Percentiles rank a stretch among this genome's conserved stretches.
These are phyloP conservation scores for Parauchenoglanis ngamensis DNA, from an alignment of 2,797 vertebrate species.

Conservation along the genomic window DNA sequence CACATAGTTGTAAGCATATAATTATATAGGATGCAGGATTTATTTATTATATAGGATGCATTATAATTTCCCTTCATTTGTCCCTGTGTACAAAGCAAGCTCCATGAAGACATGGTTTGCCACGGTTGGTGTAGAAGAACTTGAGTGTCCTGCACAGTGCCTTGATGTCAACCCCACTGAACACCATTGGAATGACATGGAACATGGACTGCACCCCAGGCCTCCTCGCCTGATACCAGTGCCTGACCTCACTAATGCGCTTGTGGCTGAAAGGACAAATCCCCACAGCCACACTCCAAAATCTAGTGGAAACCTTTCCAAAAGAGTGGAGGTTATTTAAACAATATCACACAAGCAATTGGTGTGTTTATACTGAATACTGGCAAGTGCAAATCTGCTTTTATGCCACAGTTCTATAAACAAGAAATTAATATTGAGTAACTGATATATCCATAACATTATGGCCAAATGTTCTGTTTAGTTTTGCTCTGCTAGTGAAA, in stretches of 20 bases:
- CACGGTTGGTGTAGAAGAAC: background rate
- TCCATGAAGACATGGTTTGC: background rate
- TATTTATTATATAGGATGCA: background rate
- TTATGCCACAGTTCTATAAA: background rate
- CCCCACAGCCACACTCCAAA: background rate
- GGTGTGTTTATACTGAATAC: background rate
- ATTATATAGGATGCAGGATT: background rate
- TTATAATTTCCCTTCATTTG: background rate
- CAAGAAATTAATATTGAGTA: background rate
- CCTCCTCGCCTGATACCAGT: background rate
- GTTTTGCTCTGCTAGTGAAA: background rate
- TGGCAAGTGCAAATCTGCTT: background rate
- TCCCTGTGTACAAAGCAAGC: background rate
- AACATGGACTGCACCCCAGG: background rate
- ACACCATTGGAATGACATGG: background rate
- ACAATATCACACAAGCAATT: background rate
- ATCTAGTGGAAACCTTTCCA: background rate
- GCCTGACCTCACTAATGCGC: background rate
- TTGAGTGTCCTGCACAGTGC: background rate
- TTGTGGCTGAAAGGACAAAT: background rate
- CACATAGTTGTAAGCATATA: background rate
- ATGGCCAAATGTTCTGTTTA: background rate
- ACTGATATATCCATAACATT: background rate
- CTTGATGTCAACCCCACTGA: background rate
- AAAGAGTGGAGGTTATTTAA: background rate